Evolutionary conservation across 2,113 vertebrate genomes (phyloP).

Genomic region (Strix aluco): DNA sequence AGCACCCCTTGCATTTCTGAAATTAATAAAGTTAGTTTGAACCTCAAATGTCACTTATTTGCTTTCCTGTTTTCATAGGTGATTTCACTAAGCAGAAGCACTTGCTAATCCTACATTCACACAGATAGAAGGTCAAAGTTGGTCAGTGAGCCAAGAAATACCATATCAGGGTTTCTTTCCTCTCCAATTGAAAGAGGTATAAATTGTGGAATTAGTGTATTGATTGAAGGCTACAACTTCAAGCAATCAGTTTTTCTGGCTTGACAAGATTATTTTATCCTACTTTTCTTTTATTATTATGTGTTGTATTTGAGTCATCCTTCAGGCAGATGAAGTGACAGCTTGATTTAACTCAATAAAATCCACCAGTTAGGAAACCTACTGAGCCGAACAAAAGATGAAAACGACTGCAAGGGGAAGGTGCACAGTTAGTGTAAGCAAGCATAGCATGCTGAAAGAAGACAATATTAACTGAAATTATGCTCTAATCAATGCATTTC

Average conservation of each 20-base stretch:
- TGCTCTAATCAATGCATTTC: slow-evolving; percentile 90
- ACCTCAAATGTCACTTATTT: slow-evolving; percentile 85
- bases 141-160: slow-evolving; percentile 99
- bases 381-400: slow-evolving; percentile 91
- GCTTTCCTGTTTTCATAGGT: slow-evolving; percentile 89
- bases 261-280: slow-evolving; percentile 99
- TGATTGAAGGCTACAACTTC: slow-evolving; percentile 94
- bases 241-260: slow-evolving; percentile 97
- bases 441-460: slow-evolving; percentile 77
- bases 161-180: slow-evolving; percentile 97
- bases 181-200: slow-evolving; percentile 91
- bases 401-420: slow-evolving; percentile 77
- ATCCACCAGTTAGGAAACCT: slow-evolving; percentile 92
- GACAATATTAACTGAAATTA: slow-evolving; percentile 87
- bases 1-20: slow-evolving; percentile 68
- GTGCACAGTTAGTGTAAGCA: slow-evolving; percentile 75
- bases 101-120: slow-evolving; percentile 91
- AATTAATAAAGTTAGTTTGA: slow-evolving; percentile 90
- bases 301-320: slow-evolving; percentile 99
- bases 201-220: slow-evolving; percentile 99
- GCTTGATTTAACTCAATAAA: slow-evolving; percentile 99
- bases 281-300: slow-evolving; percentile 99
- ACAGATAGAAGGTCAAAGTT: slow-evolving; percentile 98
- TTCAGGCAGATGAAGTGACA: slow-evolving; percentile 98
- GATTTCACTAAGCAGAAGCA: slow-evolving; percentile 91